Conservation (phyloP, 2,888 invertebrate genomes). For the Onthophagus sagittarius region DNA sequence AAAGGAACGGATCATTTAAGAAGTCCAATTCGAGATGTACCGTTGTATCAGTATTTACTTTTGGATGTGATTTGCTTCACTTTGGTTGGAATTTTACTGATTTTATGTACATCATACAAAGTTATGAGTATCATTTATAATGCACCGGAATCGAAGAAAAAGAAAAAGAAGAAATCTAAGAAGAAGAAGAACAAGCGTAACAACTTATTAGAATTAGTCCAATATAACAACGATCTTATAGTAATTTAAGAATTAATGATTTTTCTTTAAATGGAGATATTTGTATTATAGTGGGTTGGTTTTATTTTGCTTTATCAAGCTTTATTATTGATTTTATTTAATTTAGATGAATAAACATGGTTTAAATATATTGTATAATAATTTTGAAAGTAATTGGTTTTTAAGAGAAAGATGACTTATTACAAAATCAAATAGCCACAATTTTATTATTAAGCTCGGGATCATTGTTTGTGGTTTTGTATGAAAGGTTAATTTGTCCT, state of each 20-base stretch:
- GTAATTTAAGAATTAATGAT: neutral
- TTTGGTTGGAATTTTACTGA: neutral
- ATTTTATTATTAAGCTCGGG: too few relatives aligned
- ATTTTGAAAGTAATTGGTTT: too few relatives aligned
- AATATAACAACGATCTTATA: neutral
- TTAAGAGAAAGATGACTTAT: too few relatives aligned
- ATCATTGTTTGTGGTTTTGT: too few relatives aligned
- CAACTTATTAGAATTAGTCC: neutral
- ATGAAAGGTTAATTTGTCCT: too few relatives aligned
- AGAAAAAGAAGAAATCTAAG: neutral
- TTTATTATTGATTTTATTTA: too few relatives aligned
- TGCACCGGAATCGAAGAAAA: neutral
- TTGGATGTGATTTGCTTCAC: conserved; percentile 22
- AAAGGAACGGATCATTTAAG: conserved; percentile 28
- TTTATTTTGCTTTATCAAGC: neutral
- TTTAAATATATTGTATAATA: too few relatives aligned
- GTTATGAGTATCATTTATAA: neutral
- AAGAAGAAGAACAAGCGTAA: neutral
- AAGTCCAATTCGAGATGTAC: conserved; percentile 27
- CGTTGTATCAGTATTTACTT: conserved; percentile 27
- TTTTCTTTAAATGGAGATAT: neutral
- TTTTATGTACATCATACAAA: neutral
- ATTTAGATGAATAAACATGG: too few relatives aligned
- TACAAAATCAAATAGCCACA: too few relatives aligned
- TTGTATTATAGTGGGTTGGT: neutral